These are phyloP conservation scores for Ochropleura plecta DNA, from an alignment of 2,888 invertebrate species.

Conservation along the genomic window DNA sequence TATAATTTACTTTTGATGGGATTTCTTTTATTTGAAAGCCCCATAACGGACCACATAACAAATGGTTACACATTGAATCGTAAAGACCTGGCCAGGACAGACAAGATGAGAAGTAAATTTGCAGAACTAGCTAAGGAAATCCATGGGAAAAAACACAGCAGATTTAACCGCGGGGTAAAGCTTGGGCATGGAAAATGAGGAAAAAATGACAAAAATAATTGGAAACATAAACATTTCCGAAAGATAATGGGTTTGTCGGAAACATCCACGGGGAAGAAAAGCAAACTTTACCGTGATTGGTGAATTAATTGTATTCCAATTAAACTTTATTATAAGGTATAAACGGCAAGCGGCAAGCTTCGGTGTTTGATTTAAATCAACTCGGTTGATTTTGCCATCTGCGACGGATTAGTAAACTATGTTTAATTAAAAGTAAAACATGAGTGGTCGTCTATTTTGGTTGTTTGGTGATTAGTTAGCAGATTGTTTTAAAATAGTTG, in stretches of 20 bases:
- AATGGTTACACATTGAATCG: conserved; percentile 31
- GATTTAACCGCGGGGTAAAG: conserved; percentile 15
- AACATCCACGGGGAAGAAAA: conserved; percentile 50
- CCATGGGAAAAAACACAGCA: not conserved
- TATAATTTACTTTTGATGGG: conserved; percentile 52
- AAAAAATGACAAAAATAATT: conserved; percentile 54
- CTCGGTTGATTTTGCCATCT: conserved; percentile 54
- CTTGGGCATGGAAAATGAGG: conserved; percentile 24
- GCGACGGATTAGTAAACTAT: conserved; percentile 57
- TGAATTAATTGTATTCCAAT: conserved; percentile 68
- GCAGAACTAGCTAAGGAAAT: conserved; percentile 18
- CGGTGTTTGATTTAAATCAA: conserved; percentile 65
- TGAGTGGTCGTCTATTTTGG: conserved; percentile 43
- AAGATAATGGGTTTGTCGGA: conserved; percentile 55
- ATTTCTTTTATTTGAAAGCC: conserved; percentile 49
- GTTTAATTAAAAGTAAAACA: conserved; percentile 59
- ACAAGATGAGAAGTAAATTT: conserved; percentile 43
- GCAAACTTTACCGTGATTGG: conserved; percentile 54
- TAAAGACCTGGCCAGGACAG: conserved; percentile 7
- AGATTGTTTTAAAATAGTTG: conserved; percentile 42
- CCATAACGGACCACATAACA: conserved; percentile 15
- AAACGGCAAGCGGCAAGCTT: conserved; percentile 19
- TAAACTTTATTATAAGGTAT: conserved; percentile 67
- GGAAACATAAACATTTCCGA: conserved; percentile 56
- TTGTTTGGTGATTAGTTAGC: conserved; percentile 45